Evolutionary conservation across 2,113 vertebrate species (phyloP).

Genomic region (Romanogobio albipinnatus): DNA sequence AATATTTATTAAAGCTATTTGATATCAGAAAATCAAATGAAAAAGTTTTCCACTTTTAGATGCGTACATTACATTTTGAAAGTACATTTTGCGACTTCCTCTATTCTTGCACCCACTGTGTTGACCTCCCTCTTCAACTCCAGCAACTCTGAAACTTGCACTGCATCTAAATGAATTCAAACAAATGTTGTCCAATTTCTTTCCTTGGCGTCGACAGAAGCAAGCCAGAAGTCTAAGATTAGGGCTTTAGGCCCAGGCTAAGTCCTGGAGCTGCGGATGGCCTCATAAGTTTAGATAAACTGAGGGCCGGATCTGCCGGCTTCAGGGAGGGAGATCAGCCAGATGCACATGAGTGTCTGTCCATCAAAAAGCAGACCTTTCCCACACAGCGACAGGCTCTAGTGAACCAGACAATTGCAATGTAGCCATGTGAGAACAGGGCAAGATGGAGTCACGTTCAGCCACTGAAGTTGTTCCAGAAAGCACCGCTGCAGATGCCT

Average conservation of each 20-base stretch:
- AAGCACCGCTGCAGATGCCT: conserved; percentile 47
- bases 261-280: conserved; percentile 35
- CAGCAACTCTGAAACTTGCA: conserved; percentile 28
- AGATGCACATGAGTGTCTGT: conserved; percentile 76
- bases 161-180: conserved; percentile 52
- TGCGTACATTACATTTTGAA: not conserved
- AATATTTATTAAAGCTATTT: no score
- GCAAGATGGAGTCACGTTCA: conserved; percentile 79
- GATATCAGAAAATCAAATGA: no score
- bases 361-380: conserved; percentile 79
- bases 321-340: conserved; percentile 74
- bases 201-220: conserved; percentile 36
- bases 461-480: conserved; percentile 64
- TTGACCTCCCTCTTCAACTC: conserved; percentile 24
- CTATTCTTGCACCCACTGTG: conserved; percentile 5
- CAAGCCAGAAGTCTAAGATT: conserved; percentile 42
- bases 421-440: conserved; percentile 81
- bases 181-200: conserved; percentile 45
- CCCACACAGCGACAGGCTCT: conserved; percentile 77
- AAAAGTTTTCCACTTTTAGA: no score
- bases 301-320: conserved; percentile 70
- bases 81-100: not conserved
- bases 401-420: conserved; percentile 84
- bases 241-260: conserved; percentile 50
- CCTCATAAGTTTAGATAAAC: conserved; percentile 72